These are phyloP conservation scores for Acromyrmex echinatior DNA, from an alignment of 1,140 invertebrate species.

Conservation along the genomic window DNA sequence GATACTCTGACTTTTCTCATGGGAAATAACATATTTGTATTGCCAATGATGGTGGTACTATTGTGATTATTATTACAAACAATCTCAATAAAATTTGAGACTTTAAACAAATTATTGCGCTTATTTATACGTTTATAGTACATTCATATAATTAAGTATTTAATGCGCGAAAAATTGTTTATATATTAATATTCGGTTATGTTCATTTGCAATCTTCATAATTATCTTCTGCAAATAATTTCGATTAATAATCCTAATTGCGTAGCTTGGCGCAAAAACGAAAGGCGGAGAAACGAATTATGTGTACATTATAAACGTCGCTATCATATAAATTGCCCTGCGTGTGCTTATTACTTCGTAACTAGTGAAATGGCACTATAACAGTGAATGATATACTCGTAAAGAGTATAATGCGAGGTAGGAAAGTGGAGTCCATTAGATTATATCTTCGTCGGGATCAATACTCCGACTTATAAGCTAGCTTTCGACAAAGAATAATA, in stretches of 20 bases:
- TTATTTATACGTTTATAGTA: not conserved
- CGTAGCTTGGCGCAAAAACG: not conserved
- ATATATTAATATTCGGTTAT: slow-evolving; percentile 6
- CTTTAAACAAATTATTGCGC: not conserved
- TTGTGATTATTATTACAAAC: slow-evolving; percentile 35
- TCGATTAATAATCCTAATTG: slow-evolving; percentile 29
- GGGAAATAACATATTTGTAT: slow-evolving; percentile 75
- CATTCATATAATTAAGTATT: not conserved
- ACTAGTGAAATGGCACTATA: slow-evolving; percentile 53
- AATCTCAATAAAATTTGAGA: slow-evolving; percentile 5
- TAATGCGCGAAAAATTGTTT: slow-evolving; percentile 2
- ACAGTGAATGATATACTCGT: slow-evolving; percentile 56
- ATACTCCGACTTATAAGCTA: slow-evolving; percentile 48
- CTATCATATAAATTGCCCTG: slow-evolving; percentile 52
- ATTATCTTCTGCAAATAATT: slow-evolving; percentile 17
- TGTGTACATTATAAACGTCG: slow-evolving; percentile 34
- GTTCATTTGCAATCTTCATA: not conserved
- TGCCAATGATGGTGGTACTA: not conserved
- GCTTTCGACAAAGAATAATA: slow-evolving; percentile 59
- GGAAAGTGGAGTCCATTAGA: slow-evolving; percentile 54
- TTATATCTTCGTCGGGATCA: slow-evolving; percentile 57
- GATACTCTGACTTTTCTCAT: slow-evolving; percentile 62
- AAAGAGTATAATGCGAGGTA: slow-evolving; percentile 50
- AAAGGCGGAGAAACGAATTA: slow-evolving; percentile 38
- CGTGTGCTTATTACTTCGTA: slow-evolving; percentile 54